Evolutionary conservation across 2,888 invertebrate species (phyloP), one percentile per base, ranked within the genome.

Genomic region (Eristalis tenax): DNA sequence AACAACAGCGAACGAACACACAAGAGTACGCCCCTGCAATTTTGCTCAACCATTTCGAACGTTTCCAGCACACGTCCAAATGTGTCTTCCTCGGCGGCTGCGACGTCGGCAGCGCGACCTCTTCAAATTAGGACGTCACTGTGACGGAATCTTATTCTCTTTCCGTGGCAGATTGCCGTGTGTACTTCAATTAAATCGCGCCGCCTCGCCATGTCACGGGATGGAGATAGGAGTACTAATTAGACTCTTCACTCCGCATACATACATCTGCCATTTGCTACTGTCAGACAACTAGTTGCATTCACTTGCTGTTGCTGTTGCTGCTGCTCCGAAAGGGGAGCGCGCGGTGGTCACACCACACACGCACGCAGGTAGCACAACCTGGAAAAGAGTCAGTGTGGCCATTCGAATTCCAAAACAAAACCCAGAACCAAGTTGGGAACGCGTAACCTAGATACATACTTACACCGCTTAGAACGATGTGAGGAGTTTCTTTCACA

Each of bases 401-500:
- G 70, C 56, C 65, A 71, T 77, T 82, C 74, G 73, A 82, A 75
- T 61, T 74, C 38, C 6, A 63, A 63, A 69, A 68, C 65, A 50
- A 50, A 50, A 71, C 73, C 75, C 71, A 81, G 50, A 50, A 50
- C 64, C 26, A 23, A 61, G 68, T 78, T 77, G 69, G 63, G 64
- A 82, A 82, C 64, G 85, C 40, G 74, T 79, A 83, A 86, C 86
- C 86, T 57, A 86, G 66, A 79, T 86, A 75, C 83, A 86, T 86
- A 23, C 35, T 43, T 74, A 66, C 75, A 40, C 65, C 74, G 56
- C 56, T 35, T n/a, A 83, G 70, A 83, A 66, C 22, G 74, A 70
- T 69, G 35, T 50, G 63, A 68, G 40, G 43, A 78, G 78, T 79
- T 75, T 83, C 74, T 78, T 71, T 71, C 32, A 71, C 70, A 86